phyloP scores from a whole-genome alignment of 53 echinoderm and acorn worm species.

The Hippasteria phrygiana region DNA sequence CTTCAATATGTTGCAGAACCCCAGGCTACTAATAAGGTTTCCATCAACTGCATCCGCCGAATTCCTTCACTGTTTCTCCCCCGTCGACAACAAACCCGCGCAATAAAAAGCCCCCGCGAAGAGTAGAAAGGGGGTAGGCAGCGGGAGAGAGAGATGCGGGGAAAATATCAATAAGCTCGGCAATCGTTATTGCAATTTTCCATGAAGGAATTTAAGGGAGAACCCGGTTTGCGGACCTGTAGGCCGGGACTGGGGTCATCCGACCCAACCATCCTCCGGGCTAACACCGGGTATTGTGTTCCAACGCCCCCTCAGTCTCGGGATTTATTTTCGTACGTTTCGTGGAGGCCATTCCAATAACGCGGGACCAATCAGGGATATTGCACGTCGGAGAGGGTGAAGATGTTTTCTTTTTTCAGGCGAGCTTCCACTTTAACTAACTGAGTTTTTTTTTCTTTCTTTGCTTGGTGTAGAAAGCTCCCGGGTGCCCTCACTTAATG shows the following conservation, averaged over 20 bases:
- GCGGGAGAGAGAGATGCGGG: neutral
- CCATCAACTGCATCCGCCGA: slow-evolving; percentile 62
- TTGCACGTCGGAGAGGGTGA: slow-evolving; percentile 41
- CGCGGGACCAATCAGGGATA: slow-evolving; percentile 59
- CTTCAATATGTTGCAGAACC: slow-evolving; percentile 49
- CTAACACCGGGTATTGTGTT: slow-evolving; percentile 57
- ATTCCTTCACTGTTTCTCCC: slow-evolving; percentile 67
- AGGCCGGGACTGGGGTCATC: slow-evolving; percentile 49
- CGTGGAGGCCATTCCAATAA: slow-evolving; percentile 64
- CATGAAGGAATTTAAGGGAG: slow-evolving; percentile 56
- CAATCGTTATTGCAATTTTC: slow-evolving; percentile 71
- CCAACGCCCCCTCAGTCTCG: slow-evolving; percentile 28
- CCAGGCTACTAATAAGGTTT: slow-evolving; percentile 50
- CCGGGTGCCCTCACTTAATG: slow-evolving; percentile 59
- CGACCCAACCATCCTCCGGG: slow-evolving; percentile 51
- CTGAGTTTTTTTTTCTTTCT: neutral
- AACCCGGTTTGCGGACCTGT: slow-evolving; percentile 13
- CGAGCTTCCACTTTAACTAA: neutral
- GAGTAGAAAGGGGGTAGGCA: slow-evolving; percentile 8
- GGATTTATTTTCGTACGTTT: slow-evolving; percentile 61
- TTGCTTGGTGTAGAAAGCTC: slow-evolving; percentile 16
- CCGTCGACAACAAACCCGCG: slow-evolving; percentile 36
- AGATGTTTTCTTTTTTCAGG: neutral
- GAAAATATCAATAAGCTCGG: slow-evolving; percentile 66
- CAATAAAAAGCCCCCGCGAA: slow-evolving; percentile 6